phyloP scores from a whole-genome alignment of 2,888 invertebrate species.

The Pteria penguin region DNA sequence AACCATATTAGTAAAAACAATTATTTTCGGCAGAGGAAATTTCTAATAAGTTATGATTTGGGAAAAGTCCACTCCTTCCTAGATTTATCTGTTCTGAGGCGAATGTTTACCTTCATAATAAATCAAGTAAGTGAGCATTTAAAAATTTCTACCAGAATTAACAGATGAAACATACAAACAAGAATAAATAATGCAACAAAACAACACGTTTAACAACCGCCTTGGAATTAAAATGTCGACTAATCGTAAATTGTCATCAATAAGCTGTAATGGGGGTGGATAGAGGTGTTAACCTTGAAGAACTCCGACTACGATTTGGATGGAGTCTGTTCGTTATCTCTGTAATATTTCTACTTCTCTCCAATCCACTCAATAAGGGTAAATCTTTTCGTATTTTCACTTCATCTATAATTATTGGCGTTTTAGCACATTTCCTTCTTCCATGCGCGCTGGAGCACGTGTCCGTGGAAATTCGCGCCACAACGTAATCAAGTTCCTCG shows the following conservation, averaged over 20 bases:
- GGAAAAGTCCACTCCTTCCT: too few relatives aligned
- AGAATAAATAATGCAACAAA: too few relatives aligned
- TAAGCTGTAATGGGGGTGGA: slow-evolving; percentile 46
- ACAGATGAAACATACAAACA: too few relatives aligned
- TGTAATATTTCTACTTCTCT: slow-evolving; percentile 53
- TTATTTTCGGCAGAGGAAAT: too few relatives aligned
- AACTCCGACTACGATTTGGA: slow-evolving; percentile 31
- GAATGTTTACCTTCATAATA: too few relatives aligned
- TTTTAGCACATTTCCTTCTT: slow-evolving; percentile 39
- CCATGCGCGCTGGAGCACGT: slow-evolving; percentile 49
- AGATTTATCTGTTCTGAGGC: too few relatives aligned
- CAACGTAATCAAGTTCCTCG: slow-evolving; percentile 59
- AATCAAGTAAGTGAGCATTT: too few relatives aligned
- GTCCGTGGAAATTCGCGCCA: slow-evolving; percentile 49
- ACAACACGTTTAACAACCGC: too few relatives aligned
- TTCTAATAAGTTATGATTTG: too few relatives aligned
- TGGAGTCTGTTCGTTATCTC: slow-evolving; percentile 58
- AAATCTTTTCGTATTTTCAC: slow-evolving; percentile 57
- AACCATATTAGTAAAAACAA: too few relatives aligned
- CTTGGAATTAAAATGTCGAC: too few relatives aligned
- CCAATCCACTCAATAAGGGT: slow-evolving; percentile 59
- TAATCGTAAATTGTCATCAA: background rate
- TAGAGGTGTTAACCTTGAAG: slow-evolving; percentile 31
- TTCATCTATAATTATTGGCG: slow-evolving; percentile 52
- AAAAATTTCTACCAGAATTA: too few relatives aligned